Conservation (phyloP, 2,113 vertebrate genomes). For the Antennarius striatus region DNA sequence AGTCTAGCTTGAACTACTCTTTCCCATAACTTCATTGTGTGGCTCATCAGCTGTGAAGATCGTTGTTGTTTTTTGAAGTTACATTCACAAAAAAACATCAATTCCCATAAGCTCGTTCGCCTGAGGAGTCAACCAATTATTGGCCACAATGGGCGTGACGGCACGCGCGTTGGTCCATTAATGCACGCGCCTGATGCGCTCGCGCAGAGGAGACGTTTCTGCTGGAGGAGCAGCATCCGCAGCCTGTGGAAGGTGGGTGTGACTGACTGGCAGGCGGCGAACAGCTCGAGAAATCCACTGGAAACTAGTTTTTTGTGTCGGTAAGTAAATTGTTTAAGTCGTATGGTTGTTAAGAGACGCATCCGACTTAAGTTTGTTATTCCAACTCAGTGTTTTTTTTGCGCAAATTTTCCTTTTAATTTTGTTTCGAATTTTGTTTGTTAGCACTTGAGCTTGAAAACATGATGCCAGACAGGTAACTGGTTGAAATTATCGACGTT, state of each 20-base stretch:
- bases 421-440: not conserved
- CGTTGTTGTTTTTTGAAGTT: not conserved
- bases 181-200: slow-evolving; percentile 42
- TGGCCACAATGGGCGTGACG: slow-evolving; percentile 43
- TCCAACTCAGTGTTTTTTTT: slow-evolving; percentile 3
- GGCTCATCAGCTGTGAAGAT: no score
- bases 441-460: not conserved
- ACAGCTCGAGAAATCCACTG: not conserved
- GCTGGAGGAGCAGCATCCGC: slow-evolving; percentile 29
- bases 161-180: slow-evolving; percentile 58
- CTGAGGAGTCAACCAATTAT: slow-evolving; percentile 42
- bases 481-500: not conserved
- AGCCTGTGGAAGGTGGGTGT: slow-evolving; percentile 71
- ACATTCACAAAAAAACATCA: slow-evolving; percentile 60
- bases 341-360: not conserved
- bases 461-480: not conserved
- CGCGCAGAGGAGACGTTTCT: slow-evolving; percentile 15
- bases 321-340: not conserved
- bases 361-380: fast-evolving
- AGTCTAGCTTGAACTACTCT: no score
- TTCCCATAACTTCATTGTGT: no score
- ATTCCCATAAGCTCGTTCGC: slow-evolving; percentile 22
- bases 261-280: slow-evolving; percentile 30
- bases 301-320: not conserved
- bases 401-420: not conserved